Evolutionary conservation across 2,113 vertebrate genomes (phyloP), one percentile per base, ranked within the genome.

Genomic region (Caranx melampygus): DNA sequence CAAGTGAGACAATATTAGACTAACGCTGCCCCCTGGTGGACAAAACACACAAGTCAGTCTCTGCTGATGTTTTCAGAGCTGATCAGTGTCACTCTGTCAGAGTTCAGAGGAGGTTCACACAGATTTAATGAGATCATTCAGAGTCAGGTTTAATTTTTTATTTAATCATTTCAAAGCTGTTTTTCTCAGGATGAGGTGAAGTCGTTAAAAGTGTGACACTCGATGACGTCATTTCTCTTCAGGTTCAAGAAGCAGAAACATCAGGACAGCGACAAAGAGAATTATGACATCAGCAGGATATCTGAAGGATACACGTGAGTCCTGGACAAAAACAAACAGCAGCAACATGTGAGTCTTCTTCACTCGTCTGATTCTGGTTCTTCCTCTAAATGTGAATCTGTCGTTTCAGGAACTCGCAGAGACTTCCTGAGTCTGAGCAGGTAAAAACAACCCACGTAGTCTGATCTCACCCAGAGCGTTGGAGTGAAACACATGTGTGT

Each of bases 1-100:
- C 78, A 93, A 85, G 92, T 96, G 91, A 87, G 40, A 26, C 26
- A 26, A 1, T 26, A 26, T 26, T 26, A 26, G 26, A 26, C 26
- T 26, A 26, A 26, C 26, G 26, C 26, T 26, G 26, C 26, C 26
- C 26, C 26, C 26, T 26, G 26, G 26, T 26, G 26, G 26, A 26
- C 26, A 26, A 26, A 26, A 26, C 26, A 26, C 26, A 26, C 26
- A 26, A 26, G 1, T 26, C 26, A 26, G 26, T 26, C 26, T 26
- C 26, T 26, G 26, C 1, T 26, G 26, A 26, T 26, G 26, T 26
- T 26, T 26, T 26, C 26, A 26, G 1, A 26, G 26, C 26, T 26
- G 26, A 26, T 26, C 26, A 26, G 26, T 26, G 26, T 26, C 26
- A 26, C 26, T n/a, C n/a, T 26, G 26, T 26, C 26, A 26, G 26